These are phyloP conservation scores for Tinamus guttatus DNA, from an alignment of 2,113 vertebrate species.

Conservation along the genomic window DNA sequence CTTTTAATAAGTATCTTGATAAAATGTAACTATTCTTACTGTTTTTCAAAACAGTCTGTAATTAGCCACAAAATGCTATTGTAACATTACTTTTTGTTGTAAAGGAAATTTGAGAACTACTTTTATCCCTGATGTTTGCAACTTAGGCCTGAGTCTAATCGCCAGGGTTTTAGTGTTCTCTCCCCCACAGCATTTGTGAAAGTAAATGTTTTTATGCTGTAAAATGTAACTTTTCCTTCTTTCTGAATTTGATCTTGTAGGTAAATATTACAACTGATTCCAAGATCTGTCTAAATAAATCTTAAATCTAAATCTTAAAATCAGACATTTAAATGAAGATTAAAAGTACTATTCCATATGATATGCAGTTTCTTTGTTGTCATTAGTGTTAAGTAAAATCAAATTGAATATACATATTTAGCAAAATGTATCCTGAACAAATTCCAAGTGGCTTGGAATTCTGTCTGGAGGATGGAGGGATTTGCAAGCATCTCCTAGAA, in stretches of 20 bases:
- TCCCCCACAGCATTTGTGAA: not conserved
- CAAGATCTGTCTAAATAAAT: not conserved
- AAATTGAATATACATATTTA: not conserved
- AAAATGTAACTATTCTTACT: not conserved
- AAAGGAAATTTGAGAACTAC: not conserved
- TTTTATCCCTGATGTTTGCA: not conserved
- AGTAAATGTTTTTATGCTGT: not conserved
- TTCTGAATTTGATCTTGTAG: not conserved
- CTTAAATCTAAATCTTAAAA: not conserved
- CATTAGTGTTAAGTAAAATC: not conserved
- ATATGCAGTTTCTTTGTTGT: not conserved
- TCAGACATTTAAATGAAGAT: not conserved
- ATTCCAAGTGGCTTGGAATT: not conserved
- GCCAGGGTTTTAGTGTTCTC: not conserved
- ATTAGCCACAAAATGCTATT: not conserved
- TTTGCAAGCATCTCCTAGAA: not conserved
- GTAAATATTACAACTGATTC: not conserved
- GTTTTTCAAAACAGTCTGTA: not conserved
- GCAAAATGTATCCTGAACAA: not conserved
- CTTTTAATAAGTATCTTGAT: slow-evolving; percentile 11
- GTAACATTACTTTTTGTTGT: not conserved
- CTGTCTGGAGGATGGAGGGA: not conserved
- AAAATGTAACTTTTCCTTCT: not conserved
- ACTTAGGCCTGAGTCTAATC: not conserved
- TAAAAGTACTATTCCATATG: not conserved